Percentiles rank a stretch among this genome's conserved stretches.
Evolutionary conservation across 2,888 invertebrate species (phyloP).

Genomic region (Gymnosoma rotundatum): DNA sequence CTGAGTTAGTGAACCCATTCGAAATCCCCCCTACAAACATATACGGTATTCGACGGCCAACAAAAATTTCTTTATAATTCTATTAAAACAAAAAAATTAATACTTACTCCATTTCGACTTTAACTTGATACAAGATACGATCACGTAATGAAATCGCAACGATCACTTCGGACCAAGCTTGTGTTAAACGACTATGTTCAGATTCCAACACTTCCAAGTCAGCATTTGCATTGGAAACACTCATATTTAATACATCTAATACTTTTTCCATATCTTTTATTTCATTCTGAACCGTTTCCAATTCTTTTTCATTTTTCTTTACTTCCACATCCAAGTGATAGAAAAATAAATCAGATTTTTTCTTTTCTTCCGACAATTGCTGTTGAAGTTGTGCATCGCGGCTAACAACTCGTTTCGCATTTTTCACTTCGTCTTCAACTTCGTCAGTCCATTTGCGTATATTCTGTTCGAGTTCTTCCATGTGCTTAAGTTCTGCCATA

Average conservation of each 20-base stretch:
- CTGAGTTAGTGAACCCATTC: no score
- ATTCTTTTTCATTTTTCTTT: constrained; percentile 87
- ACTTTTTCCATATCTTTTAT: constrained; percentile 86
- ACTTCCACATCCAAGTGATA: constrained; percentile 87
- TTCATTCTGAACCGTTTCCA: constrained; percentile 85
- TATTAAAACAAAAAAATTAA: background rate
- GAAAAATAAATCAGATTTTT: constrained; percentile 85
- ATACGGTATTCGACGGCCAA: no score
- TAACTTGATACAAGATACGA: constrained; percentile 85
- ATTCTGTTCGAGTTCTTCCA: constrained; percentile 79
- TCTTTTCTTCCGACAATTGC: constrained; percentile 80
- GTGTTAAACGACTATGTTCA: constrained; percentile 87
- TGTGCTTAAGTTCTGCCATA: constrained; percentile 77
- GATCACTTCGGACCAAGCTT: constrained; percentile 89
- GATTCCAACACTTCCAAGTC: constrained; percentile 88
- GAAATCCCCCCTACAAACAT: no score
- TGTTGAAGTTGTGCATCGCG: constrained; percentile 81
- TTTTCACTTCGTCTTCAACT: constrained; percentile 79
- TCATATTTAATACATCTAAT: constrained; percentile 84
- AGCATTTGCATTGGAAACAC: constrained; percentile 87
- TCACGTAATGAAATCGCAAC: constrained; percentile 88
- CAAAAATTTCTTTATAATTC: no score
- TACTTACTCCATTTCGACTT: constrained; percentile 84
- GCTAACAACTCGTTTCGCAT: constrained; percentile 80
- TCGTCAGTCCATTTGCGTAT: constrained; percentile 80